Conservation (phyloP, 2,113 vertebrate species). For the Toxotes chatareus region DNA sequence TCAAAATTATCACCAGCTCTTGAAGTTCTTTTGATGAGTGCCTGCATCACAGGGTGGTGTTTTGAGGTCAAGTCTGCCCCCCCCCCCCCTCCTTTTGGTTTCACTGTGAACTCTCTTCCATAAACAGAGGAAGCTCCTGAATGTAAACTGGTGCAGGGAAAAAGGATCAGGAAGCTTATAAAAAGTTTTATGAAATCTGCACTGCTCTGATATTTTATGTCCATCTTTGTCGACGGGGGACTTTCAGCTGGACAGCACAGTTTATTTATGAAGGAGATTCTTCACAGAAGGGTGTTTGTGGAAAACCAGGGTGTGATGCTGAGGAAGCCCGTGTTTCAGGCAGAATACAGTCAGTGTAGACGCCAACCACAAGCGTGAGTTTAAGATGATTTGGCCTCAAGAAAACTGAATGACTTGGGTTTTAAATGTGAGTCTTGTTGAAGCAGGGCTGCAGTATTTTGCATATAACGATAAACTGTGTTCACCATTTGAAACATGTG, state of each 20-base stretch:
- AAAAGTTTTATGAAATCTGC: background rate
- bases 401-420: background rate
- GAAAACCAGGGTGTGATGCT: slow-evolving; percentile 5
- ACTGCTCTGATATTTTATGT: background rate
- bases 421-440: background rate
- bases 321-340: slow-evolving; percentile 9
- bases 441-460: background rate
- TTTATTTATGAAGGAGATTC: slow-evolving; percentile 45
- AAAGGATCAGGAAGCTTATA: slow-evolving; percentile 28
- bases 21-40: slow-evolving; percentile 30
- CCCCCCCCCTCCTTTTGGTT: background rate
- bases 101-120: slow-evolving; percentile 42
- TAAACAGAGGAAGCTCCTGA: slow-evolving; percentile 67
- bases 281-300: slow-evolving; percentile 33
- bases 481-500: background rate
- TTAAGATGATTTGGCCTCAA: background rate
- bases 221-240: background rate
- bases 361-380: background rate
- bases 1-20: slow-evolving; percentile 40
- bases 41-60: slow-evolving; percentile 43
- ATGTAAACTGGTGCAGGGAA: slow-evolving; percentile 56
- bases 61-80: slow-evolving; percentile 37
- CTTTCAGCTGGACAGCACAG: background rate
- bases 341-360: slow-evolving; percentile 33
- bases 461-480: background rate